phyloP scores from a whole-genome alignment of 2,797 vertebrate genomes.

The Acestrorhynchus altus region DNA sequence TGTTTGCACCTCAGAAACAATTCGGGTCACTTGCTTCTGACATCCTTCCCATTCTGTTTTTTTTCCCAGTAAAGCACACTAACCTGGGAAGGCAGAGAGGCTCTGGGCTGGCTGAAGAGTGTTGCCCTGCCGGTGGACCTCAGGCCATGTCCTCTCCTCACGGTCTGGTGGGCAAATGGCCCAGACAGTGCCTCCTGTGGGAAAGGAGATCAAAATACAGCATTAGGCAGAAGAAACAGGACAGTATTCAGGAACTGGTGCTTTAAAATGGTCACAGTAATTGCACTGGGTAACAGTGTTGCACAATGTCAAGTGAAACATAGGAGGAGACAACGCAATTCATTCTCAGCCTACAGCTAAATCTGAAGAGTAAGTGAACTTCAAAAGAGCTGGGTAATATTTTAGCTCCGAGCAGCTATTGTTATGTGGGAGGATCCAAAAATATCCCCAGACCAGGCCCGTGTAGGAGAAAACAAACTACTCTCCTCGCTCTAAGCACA shows the following conservation, averaged over 20 bases:
- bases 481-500: slow-evolving; percentile 5
- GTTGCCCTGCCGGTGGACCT: slow-evolving; percentile 74
- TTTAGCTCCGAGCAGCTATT: not conserved
- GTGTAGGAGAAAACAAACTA: slow-evolving; percentile 9
- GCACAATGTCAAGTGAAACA: not conserved
- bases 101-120: slow-evolving; percentile 76
- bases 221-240: slow-evolving; percentile 23
- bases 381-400: slow-evolving; percentile 12
- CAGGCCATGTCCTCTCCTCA: slow-evolving; percentile 81
- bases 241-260: no score
- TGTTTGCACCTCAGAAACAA: not conserved
- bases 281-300: not conserved
- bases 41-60: not conserved
- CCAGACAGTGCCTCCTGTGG: slow-evolving; percentile 75
- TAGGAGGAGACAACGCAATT: not conserved
- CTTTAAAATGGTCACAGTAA: not conserved
- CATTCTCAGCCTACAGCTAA: not conserved
- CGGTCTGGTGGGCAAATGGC: slow-evolving; percentile 75
- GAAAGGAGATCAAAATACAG: slow-evolving; percentile 45
- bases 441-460: slow-evolving; percentile 13
- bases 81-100: slow-evolving; percentile 78
- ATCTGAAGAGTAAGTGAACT: slow-evolving; percentile 3
- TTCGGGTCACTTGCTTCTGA: not conserved
- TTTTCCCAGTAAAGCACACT: slow-evolving; percentile 48
- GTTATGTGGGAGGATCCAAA: slow-evolving; percentile 3